Evolutionary conservation across 2,113 vertebrate species (phyloP), one percentile per base, ranked within the genome.

Genomic region (Urocitellus parryii): DNA sequence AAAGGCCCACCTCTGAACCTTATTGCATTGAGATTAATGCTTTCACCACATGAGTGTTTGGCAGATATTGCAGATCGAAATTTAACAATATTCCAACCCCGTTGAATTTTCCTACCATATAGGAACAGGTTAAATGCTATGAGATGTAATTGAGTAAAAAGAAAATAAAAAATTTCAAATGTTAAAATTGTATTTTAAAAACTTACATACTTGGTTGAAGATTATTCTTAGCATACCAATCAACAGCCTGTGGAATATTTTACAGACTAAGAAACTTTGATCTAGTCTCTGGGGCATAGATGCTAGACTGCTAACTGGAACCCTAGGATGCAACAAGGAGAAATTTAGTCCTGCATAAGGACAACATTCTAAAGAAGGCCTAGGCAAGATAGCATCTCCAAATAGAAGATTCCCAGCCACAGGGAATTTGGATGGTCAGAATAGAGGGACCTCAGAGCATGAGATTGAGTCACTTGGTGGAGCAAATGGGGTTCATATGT

Each of bases 121-220:
- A 85, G 67, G 13, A 74, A 74, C 9, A 81, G 45, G 25, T 39
- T 90, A 88, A 88, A 84, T 88, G 29, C 18, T 96, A 72, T 96
- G n/a, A 92, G 58, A 80, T 70, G 22, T n/a, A 74, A 48, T 5
- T 48, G 45, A 93, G 39, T 77, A 12, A 91, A 56, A 83, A 79
- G 2, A 74, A 56, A 63, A 34, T 78, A 80, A 94, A 85, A 63
- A 70, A 16, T 6, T 68, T 5, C 70, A 79, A 37, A 81, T 37
- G 80, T 61, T 80, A 96, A 82, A 42, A 42, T 42, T 42, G 20
- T 14, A 32, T 78, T 92, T 88, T 68, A 68, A 81, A 80, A 94
- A 82, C 25, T 13, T 88, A 51, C 11, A 2, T 81, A 56, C 2
- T 25, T 68, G n/a, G 11, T 37, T 65, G 4, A 63, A 83, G 68